Evolutionary conservation across 2,113 vertebrate genomes (phyloP), one percentile per base, ranked within the genome.

Genomic region (Lamprologus lemairii): DNA sequence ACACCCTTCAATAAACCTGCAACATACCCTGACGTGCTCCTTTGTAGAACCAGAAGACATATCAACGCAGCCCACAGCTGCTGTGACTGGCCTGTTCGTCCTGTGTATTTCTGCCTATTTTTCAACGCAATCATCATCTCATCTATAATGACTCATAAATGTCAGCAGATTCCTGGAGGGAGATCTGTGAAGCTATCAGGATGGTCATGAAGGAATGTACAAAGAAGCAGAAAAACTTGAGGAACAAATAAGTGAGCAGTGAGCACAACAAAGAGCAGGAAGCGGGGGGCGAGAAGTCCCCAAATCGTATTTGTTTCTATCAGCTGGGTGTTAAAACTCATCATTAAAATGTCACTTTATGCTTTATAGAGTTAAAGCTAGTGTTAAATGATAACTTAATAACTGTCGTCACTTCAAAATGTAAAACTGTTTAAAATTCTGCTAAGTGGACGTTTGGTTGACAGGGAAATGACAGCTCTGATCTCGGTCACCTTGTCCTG

Each of bases 401-500:
- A 21, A 53, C 28, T 26, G 28, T 35, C 1, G 16, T 35, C 28
- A 63, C 28, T 4, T 3, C 9, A 63, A 35, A 35, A 63, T 35
- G 17, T 35, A 63, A 35, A 2, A 11, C 1, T n/a, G 58, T 63
- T 63, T 63, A 63, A 63, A 63, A 63, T 35, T 63, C 31, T 63
- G 17, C 6, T 63, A 1, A 19, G 58, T 11, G 58, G 58, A 63
- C 4, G 17, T 63, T 63, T 63, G 58, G 31, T 35, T 63, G 58
- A 12, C 31, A n/a, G 58, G 21, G 31, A 65, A 75, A 54, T 31
- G 21, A 31, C 75, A 14, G 9, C 9, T 6, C 57, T 71, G 83
- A 33, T 88, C 13, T 53, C 7, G 7, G 92, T 92, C 60, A 99
- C 98, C 97, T 98, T 98, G 81, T 99, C 97, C 84, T 97, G 96